phyloP scores from a whole-genome alignment of 2,113 vertebrate species.

The Eolophus roseicapilla region DNA sequence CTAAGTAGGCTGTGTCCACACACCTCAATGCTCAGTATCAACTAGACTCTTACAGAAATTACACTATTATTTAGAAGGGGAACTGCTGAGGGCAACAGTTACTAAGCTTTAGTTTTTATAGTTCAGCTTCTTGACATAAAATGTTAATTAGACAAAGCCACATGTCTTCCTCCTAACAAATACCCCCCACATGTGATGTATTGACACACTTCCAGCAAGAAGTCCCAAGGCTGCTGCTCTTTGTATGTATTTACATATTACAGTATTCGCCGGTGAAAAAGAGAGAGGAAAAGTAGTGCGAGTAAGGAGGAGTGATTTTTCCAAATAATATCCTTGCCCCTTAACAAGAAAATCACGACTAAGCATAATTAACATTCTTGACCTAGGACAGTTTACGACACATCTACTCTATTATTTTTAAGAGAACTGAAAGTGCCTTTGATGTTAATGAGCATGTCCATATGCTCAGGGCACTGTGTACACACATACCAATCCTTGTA shows the following conservation, averaged over 20 bases:
- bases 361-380: conserved; percentile 20
- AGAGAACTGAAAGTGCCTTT: neutral
- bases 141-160: neutral
- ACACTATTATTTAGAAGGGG: neutral
- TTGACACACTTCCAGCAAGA: neutral
- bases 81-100: neutral
- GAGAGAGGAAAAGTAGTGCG: neutral
- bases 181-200: neutral
- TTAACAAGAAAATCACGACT: neutral
- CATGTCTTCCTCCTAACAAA: neutral
- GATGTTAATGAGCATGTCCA: neutral
- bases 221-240: neutral
- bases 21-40: neutral
- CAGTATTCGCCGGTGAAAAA: neutral
- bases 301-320: neutral
- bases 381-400: neutral
- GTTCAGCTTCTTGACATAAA: neutral
- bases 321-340: neutral
- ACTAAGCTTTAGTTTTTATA: neutral
- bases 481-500: neutral
- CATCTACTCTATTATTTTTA: neutral
- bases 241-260: neutral
- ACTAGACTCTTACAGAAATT: neutral
- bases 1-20: neutral
- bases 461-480: neutral